Conservation (phyloP, 2,113 vertebrate species). For the Paradoxurus hermaphroditus region DNA sequence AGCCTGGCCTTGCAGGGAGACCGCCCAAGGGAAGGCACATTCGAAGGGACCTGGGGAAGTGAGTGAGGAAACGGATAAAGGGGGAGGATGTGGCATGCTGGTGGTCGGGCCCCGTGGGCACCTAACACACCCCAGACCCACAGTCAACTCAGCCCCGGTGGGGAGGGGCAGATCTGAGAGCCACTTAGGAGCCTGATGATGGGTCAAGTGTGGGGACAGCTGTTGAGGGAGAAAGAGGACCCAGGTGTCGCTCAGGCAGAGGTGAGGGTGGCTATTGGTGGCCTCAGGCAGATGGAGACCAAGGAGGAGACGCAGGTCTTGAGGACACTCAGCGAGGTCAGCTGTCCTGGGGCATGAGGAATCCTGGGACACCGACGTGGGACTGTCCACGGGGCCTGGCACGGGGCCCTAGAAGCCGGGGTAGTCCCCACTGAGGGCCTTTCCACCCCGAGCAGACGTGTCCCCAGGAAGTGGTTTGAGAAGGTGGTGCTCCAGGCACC, state of each 20-base stretch:
- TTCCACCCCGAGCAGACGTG: neutral
- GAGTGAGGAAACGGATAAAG: neutral
- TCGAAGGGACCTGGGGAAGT: neutral
- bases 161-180: neutral
- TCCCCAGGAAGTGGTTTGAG: neutral
- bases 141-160: neutral
- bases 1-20: neutral
- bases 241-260: neutral
- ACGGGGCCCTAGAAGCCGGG: neutral
- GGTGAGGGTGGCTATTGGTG: neutral
- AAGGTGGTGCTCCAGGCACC: neutral
- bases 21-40: neutral
- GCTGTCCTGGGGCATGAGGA: neutral
- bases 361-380: accelerated
- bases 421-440: neutral
- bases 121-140: neutral
- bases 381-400: neutral
- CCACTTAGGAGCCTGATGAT: neutral
- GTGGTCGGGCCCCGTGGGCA: neutral
- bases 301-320: neutral
- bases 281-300: neutral
- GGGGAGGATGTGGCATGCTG: neutral
- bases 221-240: neutral
- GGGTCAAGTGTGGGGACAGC: neutral
- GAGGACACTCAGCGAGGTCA: neutral